A percentile compares a stretch with the other conserved stretches of the same genome.
Evolutionary conservation across 2,888 invertebrate genomes (phyloP).

Genomic region (Ischnus inquisitorius): DNA sequence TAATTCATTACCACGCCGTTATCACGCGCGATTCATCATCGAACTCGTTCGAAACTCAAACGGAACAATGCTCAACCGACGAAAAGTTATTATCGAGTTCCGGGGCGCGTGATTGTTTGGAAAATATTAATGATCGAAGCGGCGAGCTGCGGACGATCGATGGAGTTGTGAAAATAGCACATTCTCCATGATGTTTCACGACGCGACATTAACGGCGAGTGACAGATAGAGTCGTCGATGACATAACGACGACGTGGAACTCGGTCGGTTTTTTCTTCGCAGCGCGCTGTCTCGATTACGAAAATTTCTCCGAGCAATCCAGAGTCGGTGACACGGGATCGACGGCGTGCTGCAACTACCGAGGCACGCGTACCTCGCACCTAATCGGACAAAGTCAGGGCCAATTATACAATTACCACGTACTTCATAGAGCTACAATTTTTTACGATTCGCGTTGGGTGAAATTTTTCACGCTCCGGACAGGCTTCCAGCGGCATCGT

Average conservation of each 20-base stretch:
- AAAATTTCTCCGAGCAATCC: neutral
- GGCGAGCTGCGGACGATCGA: conserved; percentile 2
- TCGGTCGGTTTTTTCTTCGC: neutral
- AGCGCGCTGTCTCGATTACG: neutral
- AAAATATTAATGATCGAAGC: conserved; percentile 33
- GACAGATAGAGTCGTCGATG: neutral
- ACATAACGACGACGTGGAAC: neutral
- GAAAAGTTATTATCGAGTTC: neutral
- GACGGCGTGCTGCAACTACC: conserved; percentile 2
- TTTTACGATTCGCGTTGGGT: neutral
- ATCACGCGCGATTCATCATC: conserved; percentile 15
- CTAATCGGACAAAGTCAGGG: conserved; percentile 37
- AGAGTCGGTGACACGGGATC: neutral
- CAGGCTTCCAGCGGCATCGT: neutral
- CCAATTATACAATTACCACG: neutral
- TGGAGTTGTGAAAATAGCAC: neutral
- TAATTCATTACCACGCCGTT: neutral
- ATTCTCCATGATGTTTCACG: neutral
- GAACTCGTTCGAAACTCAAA: neutral
- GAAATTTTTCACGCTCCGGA: neutral
- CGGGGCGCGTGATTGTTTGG: conserved; percentile 8
- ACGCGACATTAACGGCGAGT: neutral
- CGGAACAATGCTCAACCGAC: neutral
- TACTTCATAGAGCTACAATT: neutral
- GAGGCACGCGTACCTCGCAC: neutral